Percentiles rank a stretch among this genome's conserved stretches.
Conservation (phyloP, 2,113 vertebrate species). For the Hepsetus odoe region DNA sequence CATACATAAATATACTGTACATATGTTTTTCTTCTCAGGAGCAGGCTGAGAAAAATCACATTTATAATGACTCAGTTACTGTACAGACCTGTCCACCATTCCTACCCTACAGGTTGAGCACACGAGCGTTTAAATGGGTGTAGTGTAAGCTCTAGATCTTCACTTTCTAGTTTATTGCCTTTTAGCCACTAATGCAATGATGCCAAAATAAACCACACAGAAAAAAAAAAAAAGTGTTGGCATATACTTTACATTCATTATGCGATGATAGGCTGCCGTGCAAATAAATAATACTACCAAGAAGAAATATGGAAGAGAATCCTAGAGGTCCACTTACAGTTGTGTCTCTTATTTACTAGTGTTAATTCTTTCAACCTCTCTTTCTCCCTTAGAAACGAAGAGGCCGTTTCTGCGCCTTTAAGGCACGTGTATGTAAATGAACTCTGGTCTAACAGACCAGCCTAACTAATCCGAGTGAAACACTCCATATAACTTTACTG, state of each 20-base stretch:
- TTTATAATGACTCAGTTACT: conserved; percentile 20
- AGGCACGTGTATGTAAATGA: not conserved
- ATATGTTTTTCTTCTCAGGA: not conserved
- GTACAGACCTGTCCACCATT: conserved; percentile 37
- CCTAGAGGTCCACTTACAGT: not conserved
- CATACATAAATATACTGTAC: not conserved
- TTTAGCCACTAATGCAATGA: not conserved
- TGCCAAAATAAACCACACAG: too few species aligned
- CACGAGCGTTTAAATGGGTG: conserved; percentile 11
- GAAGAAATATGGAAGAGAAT: not conserved
- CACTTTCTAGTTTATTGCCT: not conserved
- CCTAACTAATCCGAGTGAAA: not conserved
- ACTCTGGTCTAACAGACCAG: not conserved
- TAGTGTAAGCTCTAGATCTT: not conserved
- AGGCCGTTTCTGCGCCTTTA: not conserved
- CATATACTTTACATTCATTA: not conserved
- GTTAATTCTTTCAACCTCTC: too few species aligned
- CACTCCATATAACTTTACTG: not conserved
- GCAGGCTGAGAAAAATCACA: conserved; percentile 13
- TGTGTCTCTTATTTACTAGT: not conserved
- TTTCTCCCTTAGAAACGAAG: too few species aligned
- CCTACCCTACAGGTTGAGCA: conserved; percentile 25
- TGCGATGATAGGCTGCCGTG: not conserved
- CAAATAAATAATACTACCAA: not conserved
- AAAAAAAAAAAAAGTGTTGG: not conserved